phyloP scores from a whole-genome alignment of 1,140 invertebrate genomes.

The Aplysia californica region DNA sequence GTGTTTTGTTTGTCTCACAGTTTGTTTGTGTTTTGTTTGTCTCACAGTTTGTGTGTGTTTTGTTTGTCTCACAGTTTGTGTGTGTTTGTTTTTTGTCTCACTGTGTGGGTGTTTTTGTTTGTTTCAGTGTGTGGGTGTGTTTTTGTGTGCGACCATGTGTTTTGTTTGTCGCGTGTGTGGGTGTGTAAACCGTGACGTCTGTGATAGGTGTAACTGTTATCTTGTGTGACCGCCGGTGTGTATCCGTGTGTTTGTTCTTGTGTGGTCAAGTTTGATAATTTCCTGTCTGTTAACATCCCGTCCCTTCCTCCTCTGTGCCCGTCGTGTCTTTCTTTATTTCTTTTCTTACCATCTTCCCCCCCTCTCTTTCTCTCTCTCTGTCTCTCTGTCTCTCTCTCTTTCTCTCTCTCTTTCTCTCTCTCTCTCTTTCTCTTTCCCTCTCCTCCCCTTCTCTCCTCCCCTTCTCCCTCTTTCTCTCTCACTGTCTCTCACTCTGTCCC shows the following conservation, averaged over 20 bases:
- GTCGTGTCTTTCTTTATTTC: background rate
- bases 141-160: background rate
- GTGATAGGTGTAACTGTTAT: background rate
- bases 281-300: background rate
- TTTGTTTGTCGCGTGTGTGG: no score
- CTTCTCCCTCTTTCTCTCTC: background rate
- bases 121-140: background rate
- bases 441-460: background rate
- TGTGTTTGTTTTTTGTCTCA: background rate
- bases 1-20: background rate
- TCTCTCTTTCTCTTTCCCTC: background rate
- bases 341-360: background rate
- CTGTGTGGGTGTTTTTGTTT: background rate
- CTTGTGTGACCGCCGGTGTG: background rate
- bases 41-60: background rate
- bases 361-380: background rate
- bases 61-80: no score
- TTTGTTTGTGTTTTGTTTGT: background rate
- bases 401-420: background rate
- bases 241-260: background rate
- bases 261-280: no score
- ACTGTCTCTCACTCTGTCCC: background rate
- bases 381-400: background rate
- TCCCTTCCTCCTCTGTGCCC: background rate
- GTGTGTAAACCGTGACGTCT: no score